Evolutionary conservation across 2,888 invertebrate genomes (phyloP), one percentile per base, ranked within the genome.

Genomic region (Eilema caniola): DNA sequence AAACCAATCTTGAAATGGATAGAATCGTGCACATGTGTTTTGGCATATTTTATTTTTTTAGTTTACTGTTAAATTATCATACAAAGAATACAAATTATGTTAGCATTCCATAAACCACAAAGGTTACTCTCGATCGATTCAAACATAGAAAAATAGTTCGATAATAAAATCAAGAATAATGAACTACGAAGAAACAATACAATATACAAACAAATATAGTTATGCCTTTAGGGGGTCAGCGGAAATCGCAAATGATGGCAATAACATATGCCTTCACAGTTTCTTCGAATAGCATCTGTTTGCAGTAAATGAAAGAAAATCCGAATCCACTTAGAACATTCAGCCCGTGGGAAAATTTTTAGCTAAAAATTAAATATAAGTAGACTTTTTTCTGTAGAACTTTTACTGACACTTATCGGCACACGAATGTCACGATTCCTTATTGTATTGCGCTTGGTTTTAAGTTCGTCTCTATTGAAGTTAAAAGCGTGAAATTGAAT

Each of bases 241-340:
- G 67, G 80, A 77, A 73, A 64, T 80, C 53, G 67, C 66, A 72
- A 80, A 77, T 82, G 68, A 71, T 73, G 71, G 66, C 74, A 71
- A 62, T 64, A 68, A 59, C 67, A 72, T 65, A 31, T 62, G 68
- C 72, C 71, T 62, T 71, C 53, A 65, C n/a, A 59, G 78, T 59
- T 82, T 77, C 82, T 67, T 37, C 65, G 80, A 80, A 79, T 66
- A 62, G 63, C 47, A 66, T 61, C 69, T 69, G 47, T 66, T 65
- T 31, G 41, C 62, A 24, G 61, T 11, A n/a, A 61, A 61, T 31
- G 31, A 20, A 31, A 28, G 14, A 61, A 25, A 61, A 31, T 31
- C 31, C 10, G 31, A 60, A 20, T 16, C 28, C 28, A 61, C 28
- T 33, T 61, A 31, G 31, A 31, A n/a, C 1, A 23, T 53, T 23